Evolutionary conservation across 2,888 invertebrate species (phyloP), one percentile per base, ranked within the genome.

Genomic region (Pachycephus smyrnensis): DNA sequence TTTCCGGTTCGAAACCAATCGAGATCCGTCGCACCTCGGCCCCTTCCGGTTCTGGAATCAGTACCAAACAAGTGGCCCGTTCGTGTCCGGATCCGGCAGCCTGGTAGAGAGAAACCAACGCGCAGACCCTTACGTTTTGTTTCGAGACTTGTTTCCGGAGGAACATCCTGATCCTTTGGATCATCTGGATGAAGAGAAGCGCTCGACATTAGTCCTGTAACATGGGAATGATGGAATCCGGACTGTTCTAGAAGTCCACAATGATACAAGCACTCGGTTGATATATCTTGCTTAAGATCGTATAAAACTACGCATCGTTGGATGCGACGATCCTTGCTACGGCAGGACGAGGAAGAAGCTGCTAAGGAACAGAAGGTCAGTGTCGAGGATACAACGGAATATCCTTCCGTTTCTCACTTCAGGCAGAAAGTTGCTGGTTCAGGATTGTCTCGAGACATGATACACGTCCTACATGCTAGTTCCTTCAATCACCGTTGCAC

Each of bases 1-100:
- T 85, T 84, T 82, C 87, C 86, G 91, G 89, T 84, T 89, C 91
- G 86, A 90, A 91, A 86, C 91, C 91, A 78, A 88, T 89, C 84
- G 90, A 91, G 84, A 88, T 90, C 84, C 89, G 91, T 84, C 90
- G 91, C 83, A 90, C 90, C 79, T 91, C 91, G 84, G 89, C 90
- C 79, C 91, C 87, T 77, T 75, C 75, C 71, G 78, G 75, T 76
- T 77, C 80, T 75, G 73, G 77, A 69, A 75, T 73, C 40, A 79
- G 77, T 69, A 68, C 73, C 3, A 79, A 79, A 75, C 76, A 31
- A 15, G 86, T 83, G 76, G 88, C 88, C 77, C 87, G 86, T 78
- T 90, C 90, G 80, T 90, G 89, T 80, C 89, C 89, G 84, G 88
- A 89, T 86, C 89, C 85, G 75, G 79, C 87, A 68, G 85, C 83